A percentile compares a stretch with the other conserved stretches of the same genome.
phyloP scores from a whole-genome alignment of 2,113 vertebrate species.

The Cavia aperea region DNA sequence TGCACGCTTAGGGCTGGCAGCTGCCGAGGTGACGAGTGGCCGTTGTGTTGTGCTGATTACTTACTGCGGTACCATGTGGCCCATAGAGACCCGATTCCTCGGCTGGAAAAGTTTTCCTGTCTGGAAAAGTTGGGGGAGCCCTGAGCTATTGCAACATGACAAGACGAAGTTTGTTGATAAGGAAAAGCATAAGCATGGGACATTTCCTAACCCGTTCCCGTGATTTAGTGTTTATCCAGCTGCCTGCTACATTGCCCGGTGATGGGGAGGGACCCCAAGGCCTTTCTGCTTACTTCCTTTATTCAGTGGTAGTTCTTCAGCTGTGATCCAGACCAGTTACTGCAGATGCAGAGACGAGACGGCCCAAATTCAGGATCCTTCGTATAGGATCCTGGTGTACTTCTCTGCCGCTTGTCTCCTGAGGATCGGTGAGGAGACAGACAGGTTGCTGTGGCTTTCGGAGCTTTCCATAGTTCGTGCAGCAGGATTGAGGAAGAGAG shows the following conservation, averaged over 20 bases:
- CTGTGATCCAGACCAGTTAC: not conserved
- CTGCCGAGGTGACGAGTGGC: not conserved
- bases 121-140: not conserved
- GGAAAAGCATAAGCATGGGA: not conserved
- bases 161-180: slow-evolving; percentile 1
- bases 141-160: not conserved
- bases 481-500: not conserved
- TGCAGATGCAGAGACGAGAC: not conserved
- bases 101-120: not conserved
- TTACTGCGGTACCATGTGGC: not conserved
- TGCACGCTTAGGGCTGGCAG: not conserved
- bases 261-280: not conserved
- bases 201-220: not conserved
- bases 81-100: not conserved
- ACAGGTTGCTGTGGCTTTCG: not conserved
- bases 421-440: not conserved
- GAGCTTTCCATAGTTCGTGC: not conserved
- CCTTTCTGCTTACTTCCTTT: not conserved
- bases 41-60: not conserved
- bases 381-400: not conserved
- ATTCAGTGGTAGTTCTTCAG: not conserved
- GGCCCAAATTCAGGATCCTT: not conserved
- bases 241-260: not conserved
- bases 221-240: not conserved
- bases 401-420: not conserved